Evolutionary conservation across 2,888 invertebrate genomes (phyloP).

Genomic region (Papilio gigon): DNA sequence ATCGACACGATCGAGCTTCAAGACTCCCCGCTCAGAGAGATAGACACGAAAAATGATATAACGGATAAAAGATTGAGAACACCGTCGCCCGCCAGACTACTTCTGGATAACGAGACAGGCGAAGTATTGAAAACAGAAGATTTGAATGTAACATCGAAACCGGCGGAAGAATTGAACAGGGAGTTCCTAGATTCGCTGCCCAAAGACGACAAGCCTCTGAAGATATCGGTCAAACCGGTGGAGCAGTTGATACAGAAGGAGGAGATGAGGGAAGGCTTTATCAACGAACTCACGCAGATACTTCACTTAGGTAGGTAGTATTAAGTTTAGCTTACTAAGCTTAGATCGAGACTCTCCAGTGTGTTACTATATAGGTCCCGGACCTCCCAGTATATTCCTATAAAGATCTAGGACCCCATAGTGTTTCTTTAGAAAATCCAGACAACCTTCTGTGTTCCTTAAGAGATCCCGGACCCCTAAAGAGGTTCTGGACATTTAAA

Average conservation of each 20-base stretch:
- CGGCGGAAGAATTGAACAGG: conserved; percentile 70
- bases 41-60: conserved; percentile 45
- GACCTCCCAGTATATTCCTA: no score
- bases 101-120: conserved; percentile 54
- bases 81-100: conserved; percentile 50
- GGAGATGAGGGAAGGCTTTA: no score
- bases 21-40: conserved; percentile 68
- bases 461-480: no score
- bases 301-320: no score
- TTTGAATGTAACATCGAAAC: conserved; percentile 58
- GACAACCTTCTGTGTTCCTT: no score
- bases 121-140: conserved; percentile 56
- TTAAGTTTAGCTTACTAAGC: no score
- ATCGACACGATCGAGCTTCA: conserved; percentile 72
- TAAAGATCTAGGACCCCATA: no score
- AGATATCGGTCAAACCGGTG: conserved; percentile 61
- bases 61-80: conserved; percentile 52
- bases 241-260: conserved; percentile 58
- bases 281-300: no score
- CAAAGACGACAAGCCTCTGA: conserved; percentile 46
- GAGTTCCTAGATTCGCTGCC: conserved; percentile 73
- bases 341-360: no score
- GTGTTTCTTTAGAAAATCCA: no score
- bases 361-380: no score
- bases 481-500: no score